A percentile compares a stretch with the other conserved stretches of the same genome.
Conservation (phyloP, 2,113 vertebrate genomes). For the Chamaea fasciata region DNA sequence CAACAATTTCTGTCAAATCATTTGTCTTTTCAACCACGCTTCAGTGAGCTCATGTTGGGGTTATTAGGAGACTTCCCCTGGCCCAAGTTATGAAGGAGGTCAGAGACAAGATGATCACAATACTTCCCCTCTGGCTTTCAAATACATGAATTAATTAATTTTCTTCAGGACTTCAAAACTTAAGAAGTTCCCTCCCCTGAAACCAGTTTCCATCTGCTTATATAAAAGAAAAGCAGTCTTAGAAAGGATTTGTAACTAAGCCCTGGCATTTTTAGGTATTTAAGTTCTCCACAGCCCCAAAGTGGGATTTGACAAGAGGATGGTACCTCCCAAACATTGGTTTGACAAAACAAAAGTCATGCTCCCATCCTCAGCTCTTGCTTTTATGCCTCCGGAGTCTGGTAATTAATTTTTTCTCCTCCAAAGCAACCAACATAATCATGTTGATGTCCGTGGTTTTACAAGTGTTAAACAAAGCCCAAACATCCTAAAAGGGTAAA, state of each 20-base stretch:
- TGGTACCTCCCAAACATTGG: neutral
- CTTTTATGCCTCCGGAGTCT: neutral
- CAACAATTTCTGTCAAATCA: neutral
- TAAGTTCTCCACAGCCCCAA: neutral
- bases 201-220: slow-evolving; percentile 28
- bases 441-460: fast-evolving
- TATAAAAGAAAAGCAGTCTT: neutral
- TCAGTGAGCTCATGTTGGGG: neutral
- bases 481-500: neutral
- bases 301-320: neutral
- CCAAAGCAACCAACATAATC: neutral
- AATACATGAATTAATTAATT: slow-evolving; percentile 22
- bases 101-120: neutral
- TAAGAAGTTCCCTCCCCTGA: neutral
- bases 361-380: neutral
- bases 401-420: neutral
- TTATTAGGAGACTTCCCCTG: neutral
- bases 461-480: neutral
- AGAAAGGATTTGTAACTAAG: slow-evolving; percentile 47
- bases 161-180: slow-evolving; percentile 18
- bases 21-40: neutral
- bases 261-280: neutral
- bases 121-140: neutral
- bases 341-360: neutral
- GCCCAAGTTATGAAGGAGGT: neutral